Percentiles rank a stretch among this genome's conserved stretches.
Evolutionary conservation across 2,888 invertebrate species (phyloP).

Genomic region (Gymnosoma rotundatum): DNA sequence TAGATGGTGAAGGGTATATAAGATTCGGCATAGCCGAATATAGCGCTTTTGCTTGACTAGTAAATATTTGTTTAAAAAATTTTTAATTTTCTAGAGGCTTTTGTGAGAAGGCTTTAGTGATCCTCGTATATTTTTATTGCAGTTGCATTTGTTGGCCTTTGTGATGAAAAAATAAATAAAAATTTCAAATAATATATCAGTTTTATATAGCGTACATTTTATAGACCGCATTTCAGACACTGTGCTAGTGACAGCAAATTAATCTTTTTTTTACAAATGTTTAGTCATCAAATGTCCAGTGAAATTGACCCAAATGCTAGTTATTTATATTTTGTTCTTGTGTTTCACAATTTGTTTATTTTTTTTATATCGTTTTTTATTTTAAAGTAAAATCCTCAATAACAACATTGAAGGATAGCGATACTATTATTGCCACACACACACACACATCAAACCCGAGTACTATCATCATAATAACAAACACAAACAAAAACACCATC

Average conservation of each 20-base stretch:
- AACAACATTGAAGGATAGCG: constrained; percentile 25
- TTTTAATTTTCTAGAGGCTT: too few species aligned
- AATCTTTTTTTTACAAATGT: constrained; percentile 23
- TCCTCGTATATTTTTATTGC: too few species aligned
- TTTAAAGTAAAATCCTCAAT: background rate
- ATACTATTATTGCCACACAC: constrained; percentile 14
- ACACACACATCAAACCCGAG: background rate
- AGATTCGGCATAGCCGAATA: too few species aligned
- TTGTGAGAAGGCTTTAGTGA: too few species aligned
- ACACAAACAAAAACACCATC: constrained; percentile 1
- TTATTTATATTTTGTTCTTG: constrained; percentile 21
- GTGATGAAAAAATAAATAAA: too few species aligned
- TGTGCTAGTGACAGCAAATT: constrained; percentile 20
- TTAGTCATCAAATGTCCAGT: constrained; percentile 66
- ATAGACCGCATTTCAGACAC: constrained; percentile 7
- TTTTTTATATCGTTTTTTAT: background rate
- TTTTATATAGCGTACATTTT: background rate
- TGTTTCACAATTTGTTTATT: constrained; percentile 30
- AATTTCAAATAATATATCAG: background rate
- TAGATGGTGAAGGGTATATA: too few species aligned
- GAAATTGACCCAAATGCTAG: constrained; percentile 31
- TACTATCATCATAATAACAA: constrained; percentile 6
- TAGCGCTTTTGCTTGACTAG: too few species aligned
- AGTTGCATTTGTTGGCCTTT: too few species aligned
- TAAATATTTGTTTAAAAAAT: too few species aligned